Evolutionary conservation across 1,140 invertebrate species (phyloP).

Genomic region (Hyposmocoma kahamanoa): DNA sequence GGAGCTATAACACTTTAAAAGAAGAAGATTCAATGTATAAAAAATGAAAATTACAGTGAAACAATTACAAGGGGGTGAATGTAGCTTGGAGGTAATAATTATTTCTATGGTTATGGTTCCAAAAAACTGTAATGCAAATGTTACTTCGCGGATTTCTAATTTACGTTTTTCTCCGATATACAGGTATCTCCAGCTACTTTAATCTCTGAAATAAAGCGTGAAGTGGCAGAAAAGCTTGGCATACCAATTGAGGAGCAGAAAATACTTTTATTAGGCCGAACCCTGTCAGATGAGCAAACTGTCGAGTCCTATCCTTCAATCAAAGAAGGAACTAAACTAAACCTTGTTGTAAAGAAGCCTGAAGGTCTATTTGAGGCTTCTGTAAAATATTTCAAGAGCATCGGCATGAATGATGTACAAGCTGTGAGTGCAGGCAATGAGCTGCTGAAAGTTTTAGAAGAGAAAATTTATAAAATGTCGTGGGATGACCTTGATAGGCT

Average conservation of each 20-base stretch:
- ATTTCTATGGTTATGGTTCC: background rate
- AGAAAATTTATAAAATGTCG: conserved; percentile 56
- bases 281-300: conserved; percentile 49
- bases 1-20: too few relatives aligned
- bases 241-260: conserved; percentile 54
- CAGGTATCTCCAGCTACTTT: conserved; percentile 46
- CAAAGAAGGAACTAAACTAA: conserved; percentile 58
- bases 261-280: conserved; percentile 43
- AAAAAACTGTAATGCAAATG: background rate
- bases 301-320: conserved; percentile 49
- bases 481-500: conserved; percentile 61
- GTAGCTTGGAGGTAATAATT: conserved; percentile 41
- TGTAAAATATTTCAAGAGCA: conserved; percentile 48
- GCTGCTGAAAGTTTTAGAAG: conserved; percentile 36
- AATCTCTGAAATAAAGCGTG: conserved; percentile 54
- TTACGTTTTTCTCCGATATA: conserved; percentile 19
- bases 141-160: background rate
- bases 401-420: conserved; percentile 46
- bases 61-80: conserved; percentile 60
- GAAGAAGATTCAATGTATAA: conserved; percentile 5
- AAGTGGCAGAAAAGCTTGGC: conserved; percentile 36
- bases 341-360: conserved; percentile 57
- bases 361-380: conserved; percentile 44
- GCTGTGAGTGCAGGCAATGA: conserved; percentile 33
- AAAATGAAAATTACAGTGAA: conserved; percentile 61